Evolutionary conservation across 2,888 invertebrate species (phyloP).

Genomic region (Blera fallax): DNA sequence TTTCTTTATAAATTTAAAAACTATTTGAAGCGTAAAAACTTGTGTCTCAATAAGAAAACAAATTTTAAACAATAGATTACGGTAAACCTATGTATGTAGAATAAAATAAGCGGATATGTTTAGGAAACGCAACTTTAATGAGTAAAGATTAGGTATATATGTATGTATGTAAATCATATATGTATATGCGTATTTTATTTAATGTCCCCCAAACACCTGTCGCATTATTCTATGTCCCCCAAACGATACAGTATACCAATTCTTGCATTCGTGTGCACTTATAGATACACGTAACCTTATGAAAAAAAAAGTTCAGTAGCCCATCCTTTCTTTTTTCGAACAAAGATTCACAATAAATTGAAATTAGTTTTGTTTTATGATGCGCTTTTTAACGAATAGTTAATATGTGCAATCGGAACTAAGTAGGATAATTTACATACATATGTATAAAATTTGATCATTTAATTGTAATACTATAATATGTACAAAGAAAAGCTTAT

Average conservation of each 20-base stretch:
- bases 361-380: too few species aligned
- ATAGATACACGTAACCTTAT: neutral
- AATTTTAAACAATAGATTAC: neutral
- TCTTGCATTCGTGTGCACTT: neutral
- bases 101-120: neutral
- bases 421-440: too few species aligned
- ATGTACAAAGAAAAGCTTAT: too few species aligned
- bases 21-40: neutral
- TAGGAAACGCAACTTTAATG: neutral
- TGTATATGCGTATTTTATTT: neutral
- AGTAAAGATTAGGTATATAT: neutral
- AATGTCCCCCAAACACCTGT: slow-evolving; percentile 30
- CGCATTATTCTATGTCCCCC: neutral
- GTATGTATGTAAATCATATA: neutral
- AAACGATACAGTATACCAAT: neutral
- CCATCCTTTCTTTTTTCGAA: neutral
- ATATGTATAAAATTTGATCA: neutral
- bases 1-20: neutral
- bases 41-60: too few species aligned
- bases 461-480: neutral
- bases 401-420: too few species aligned
- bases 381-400: too few species aligned
- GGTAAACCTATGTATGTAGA: neutral
- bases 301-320: neutral
- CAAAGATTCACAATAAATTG: too few species aligned